Base-by-base conservation (phyloP, 1,140 invertebrate genomes). In the Telenomus remus region DNA sequence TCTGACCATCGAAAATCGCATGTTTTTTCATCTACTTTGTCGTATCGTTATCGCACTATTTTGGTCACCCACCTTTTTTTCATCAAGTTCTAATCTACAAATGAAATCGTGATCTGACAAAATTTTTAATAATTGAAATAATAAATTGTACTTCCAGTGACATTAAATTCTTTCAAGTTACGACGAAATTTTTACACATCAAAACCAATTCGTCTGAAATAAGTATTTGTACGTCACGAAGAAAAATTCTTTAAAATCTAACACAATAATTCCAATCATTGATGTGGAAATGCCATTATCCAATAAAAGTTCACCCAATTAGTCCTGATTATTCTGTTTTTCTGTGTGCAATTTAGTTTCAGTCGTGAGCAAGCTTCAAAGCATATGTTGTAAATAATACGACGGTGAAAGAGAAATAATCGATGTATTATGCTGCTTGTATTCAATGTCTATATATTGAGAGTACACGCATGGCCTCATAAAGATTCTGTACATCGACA, bases 401-500 rank as follows among this genome's bases (percentile, higher is more conserved):
- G 46, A 39, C 19, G 9, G 55, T 70, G 61, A 76, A 65, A 68
- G 60, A 55, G 60, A 68, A 75, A 74, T 75, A 68, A 75, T 78
- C 71, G 68, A 75, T 78, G 61, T 75, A 78, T 70, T 63, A 72
- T 66, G 55, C 66, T 43, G 57, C 63, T 4, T 63, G 63, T 72
- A 72, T 71, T 71, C 56, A 79, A 59, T 69, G 77, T 66, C 69
- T 76, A 80, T 80, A 76, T 69, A 79, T 72, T 69, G 51, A 70
- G 64, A 56, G 68, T 78, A 66, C 59, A 76, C 64, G 76, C 60
- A 79, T 79, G 75, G 78, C 64, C 81, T 81, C 81, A 86, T 85
- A 84, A 85, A 86, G 85, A 86, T 81, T 82, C 82, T 77, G 81
- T 82, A 80, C 81, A 87, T 87, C 80, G 85, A 80, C 82, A 85